phyloP scores from a whole-genome alignment of 2,888 invertebrate species.

The Linyphia triangularis region DNA sequence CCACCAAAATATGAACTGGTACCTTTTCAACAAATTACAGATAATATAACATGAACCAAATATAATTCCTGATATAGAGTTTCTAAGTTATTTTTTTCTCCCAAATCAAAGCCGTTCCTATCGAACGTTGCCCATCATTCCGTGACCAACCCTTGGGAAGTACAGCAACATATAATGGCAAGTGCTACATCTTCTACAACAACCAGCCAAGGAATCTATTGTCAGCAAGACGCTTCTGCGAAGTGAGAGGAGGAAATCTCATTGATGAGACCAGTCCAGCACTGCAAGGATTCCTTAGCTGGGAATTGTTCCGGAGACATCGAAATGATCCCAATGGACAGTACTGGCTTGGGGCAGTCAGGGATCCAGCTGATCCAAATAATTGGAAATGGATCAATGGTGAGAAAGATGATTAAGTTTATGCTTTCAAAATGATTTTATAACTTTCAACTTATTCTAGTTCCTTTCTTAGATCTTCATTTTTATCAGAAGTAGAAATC shows the following conservation, averaged over 20 bases:
- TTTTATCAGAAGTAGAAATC: too few relatives aligned
- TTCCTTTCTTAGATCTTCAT: too few relatives aligned
- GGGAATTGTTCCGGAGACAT: constrained; percentile 95
- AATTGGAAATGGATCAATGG: constrained; percentile 94
- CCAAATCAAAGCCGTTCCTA: constrained; percentile 79
- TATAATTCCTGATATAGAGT: too few relatives aligned
- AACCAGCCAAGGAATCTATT: constrained; percentile 89
- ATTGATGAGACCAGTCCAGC: constrained; percentile 96
- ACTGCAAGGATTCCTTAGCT: constrained; percentile 94
- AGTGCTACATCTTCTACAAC: constrained; percentile 96
- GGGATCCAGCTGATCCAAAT: constrained; percentile 88
- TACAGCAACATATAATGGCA: constrained; percentile 95
- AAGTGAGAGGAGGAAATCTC: constrained; percentile 89
- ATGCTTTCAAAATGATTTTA: too few relatives aligned
- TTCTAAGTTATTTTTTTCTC: too few relatives aligned
- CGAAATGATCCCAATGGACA: constrained; percentile 93
- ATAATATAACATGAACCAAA: too few relatives aligned
- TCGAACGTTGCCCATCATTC: constrained; percentile 94
- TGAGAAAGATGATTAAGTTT: constrained; percentile 36
- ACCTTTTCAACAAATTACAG: too few relatives aligned
- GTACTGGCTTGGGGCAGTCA: constrained; percentile 95
- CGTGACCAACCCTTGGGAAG: constrained; percentile 95
- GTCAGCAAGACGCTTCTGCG: constrained; percentile 89
- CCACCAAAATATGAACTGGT: too few relatives aligned
- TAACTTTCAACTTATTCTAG: too few relatives aligned